Percentiles rank a stretch among this genome's conserved stretches.
Conservation (phyloP, 2,797 vertebrate genomes). For the Enoplosus armatus region DNA sequence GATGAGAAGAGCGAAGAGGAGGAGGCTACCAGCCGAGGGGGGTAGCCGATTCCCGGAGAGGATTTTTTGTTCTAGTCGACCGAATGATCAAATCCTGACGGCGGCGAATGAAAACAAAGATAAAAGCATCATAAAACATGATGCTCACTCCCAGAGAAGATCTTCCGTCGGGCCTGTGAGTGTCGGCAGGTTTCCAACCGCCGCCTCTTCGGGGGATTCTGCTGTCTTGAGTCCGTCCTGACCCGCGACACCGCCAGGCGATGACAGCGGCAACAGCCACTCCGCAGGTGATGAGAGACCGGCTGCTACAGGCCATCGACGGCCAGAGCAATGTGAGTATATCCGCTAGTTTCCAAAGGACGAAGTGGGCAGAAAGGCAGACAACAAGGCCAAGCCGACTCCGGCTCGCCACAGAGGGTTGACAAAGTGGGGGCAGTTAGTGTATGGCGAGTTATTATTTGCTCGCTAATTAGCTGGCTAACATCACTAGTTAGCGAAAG, state of each 20-base stretch:
- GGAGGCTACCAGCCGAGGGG: slow-evolving; percentile 67
- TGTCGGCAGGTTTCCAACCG: slow-evolving; percentile 61
- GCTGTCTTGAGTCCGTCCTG: slow-evolving; percentile 76
- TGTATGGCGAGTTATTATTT: slow-evolving; percentile 30
- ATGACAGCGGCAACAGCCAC: slow-evolving; percentile 94
- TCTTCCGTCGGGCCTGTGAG: slow-evolving; percentile 62
- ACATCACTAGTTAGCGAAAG: slow-evolving; percentile 34
- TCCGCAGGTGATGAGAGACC: slow-evolving; percentile 95
- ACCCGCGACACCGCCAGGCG: slow-evolving; percentile 85
- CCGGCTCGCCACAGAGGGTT: not conserved
- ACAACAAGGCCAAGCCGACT: slow-evolving; percentile 22
- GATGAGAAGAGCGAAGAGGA: slow-evolving; percentile 56
- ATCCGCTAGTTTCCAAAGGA: not conserved
- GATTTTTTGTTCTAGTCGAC: not conserved
- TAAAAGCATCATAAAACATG: slow-evolving; percentile 63
- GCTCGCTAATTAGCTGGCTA: slow-evolving; percentile 64
- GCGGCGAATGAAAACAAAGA: slow-evolving; percentile 32
- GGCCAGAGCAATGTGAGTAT: slow-evolving; percentile 94
- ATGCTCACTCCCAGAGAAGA: slow-evolving; percentile 34
- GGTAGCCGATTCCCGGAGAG: slow-evolving; percentile 64
- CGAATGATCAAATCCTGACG: not conserved
- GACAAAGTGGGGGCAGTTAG: slow-evolving; percentile 21
- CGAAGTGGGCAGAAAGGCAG: not conserved
- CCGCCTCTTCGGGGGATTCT: slow-evolving; percentile 66
- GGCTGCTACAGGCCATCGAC: slow-evolving; percentile 95